Base-by-base conservation (phyloP, 2,113 vertebrate species). In the Halcyon senegalensis region DNA sequence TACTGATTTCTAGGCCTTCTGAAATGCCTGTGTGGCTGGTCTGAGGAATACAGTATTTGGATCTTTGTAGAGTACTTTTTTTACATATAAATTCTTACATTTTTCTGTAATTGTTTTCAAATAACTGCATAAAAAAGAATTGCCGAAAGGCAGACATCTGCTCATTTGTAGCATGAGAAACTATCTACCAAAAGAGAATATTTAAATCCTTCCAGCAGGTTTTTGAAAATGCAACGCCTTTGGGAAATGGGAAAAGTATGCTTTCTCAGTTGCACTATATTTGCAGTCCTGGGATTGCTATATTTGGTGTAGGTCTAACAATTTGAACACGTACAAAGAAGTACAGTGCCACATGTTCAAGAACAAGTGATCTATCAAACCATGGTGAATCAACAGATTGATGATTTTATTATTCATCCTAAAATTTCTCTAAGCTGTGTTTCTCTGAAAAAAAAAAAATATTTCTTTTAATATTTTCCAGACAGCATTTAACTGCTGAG, bases 81-180 rank as follows among this genome's bases (percentile, higher is more conserved):
- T 39, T 21, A 79, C 37, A 64, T 56, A 88, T 72, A 14, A 77
- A 70, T 80, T 77, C 92, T 72, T 94, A 93, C 82, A 56, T 94
- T 92, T 92, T 93, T 63, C n/a, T 92, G 72, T 95, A 96, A 94
- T 96, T 96, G 92, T 96, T 96, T 93, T 96, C 85, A 97, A 94
- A 93, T 95, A 93, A 88, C 90, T 67, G 50, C 4, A 4, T 84
- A 63, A 86, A 88, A 90, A 90, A 81, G 79, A 90, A 92, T 86
- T 94, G 95, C 96, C 88, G 94, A 87, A 90, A 96, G 92, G 92
- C 90, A 95, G 90, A 92, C 88, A 94, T 95, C 93, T 95, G 90
- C 79, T 95, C 43, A 13, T 94, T 74, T 94, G 93, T 93, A 92
- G 64, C 56, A 80, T 81, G 80, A 37, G 70, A 64, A 82, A 15